A percentile compares a stretch with the other conserved stretches of the same genome.
These are phyloP conservation scores for Microtus ochrogaster DNA, from an alignment of 2,113 vertebrate species.

Conservation along the genomic window DNA sequence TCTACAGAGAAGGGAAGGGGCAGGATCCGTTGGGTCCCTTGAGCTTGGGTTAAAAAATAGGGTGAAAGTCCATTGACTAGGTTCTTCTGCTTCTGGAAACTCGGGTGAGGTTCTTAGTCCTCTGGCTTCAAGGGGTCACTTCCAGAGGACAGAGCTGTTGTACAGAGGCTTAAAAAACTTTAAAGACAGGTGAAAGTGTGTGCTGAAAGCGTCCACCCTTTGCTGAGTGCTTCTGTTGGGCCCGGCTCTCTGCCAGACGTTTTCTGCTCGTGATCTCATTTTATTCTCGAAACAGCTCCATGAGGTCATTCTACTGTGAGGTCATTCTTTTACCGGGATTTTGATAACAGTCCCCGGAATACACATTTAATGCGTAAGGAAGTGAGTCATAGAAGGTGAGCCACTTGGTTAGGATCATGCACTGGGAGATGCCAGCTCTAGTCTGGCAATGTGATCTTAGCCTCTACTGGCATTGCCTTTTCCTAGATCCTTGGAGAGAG, in stretches of 20 bases:
- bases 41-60: neutral
- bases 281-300: neutral
- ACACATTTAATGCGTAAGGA: neutral
- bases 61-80: neutral
- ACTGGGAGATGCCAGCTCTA: neutral
- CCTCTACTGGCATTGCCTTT: neutral
- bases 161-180: neutral
- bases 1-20: neutral
- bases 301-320: slow-evolving; percentile 48
- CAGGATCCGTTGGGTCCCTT: neutral
- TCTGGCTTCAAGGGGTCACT: neutral
- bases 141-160: neutral
- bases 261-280: slow-evolving; percentile 66
- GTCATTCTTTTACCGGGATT: neutral
- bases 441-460: neutral
- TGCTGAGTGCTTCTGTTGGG: neutral
- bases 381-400: neutral
- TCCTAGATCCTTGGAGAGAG: neutral
- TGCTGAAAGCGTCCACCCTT: neutral
- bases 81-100: slow-evolving; percentile 6
- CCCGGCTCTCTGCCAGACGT: neutral
- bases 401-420: neutral
- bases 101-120: neutral
- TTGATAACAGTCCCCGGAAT: slow-evolving; percentile 4
- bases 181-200: neutral